These are phyloP conservation scores for Tautogolabrus adspersus DNA, from an alignment of 2,113 vertebrate genomes.

Conservation along the genomic window DNA sequence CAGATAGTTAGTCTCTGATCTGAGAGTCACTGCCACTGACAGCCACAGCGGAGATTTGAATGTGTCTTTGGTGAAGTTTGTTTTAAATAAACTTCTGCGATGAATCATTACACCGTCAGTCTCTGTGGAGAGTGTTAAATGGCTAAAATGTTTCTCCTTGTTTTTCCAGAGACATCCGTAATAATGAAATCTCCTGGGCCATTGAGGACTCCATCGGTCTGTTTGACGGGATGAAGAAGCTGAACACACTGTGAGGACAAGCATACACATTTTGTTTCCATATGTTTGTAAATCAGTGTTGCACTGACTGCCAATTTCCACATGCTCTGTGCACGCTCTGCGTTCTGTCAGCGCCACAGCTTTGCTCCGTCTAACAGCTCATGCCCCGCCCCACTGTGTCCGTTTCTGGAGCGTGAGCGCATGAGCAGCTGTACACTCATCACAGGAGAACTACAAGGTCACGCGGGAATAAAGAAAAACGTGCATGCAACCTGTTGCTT, in stretches of 20 bases:
- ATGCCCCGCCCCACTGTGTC: too few species aligned
- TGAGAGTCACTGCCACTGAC: conserved; percentile 16
- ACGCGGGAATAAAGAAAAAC: too few species aligned
- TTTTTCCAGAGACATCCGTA: conserved; percentile 90
- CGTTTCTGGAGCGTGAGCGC: too few species aligned
- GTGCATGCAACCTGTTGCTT: too few species aligned
- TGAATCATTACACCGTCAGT: not conserved
- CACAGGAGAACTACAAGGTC: too few species aligned
- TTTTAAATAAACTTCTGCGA: not conserved
- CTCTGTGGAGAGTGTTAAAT: not conserved
- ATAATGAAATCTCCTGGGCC: conserved; percentile 98
- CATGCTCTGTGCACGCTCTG: too few species aligned
- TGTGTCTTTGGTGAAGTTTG: conserved; percentile 1
- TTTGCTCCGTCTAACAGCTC: too few species aligned
- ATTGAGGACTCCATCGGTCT: conserved; percentile 97
- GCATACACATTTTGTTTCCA: not conserved
- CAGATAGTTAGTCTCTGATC: conserved; percentile 35
- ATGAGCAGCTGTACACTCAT: too few species aligned
- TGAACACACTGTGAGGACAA: conserved; percentile 89
- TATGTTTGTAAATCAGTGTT: too few species aligned
- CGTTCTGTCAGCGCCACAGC: too few species aligned
- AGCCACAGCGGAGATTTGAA: conserved; percentile 3
- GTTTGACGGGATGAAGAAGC: conserved; percentile 94
- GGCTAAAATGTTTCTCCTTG: conserved; percentile 26
- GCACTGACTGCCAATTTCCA: too few species aligned